Conservation (phyloP, 2,797 vertebrate genomes). For the Gallinago stenura region DNA sequence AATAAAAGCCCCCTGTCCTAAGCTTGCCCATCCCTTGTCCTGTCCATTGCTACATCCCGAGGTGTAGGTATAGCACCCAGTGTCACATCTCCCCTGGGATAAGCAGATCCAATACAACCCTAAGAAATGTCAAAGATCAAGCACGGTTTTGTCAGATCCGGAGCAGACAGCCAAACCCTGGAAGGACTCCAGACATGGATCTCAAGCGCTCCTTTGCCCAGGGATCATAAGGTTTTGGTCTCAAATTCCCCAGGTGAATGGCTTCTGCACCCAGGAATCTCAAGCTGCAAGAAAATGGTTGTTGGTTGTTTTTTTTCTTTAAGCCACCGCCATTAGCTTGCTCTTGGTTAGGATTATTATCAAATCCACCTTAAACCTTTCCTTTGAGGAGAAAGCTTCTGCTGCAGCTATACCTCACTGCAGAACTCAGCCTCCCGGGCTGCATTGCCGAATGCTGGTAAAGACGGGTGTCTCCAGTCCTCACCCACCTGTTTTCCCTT, state of each 20-base stretch:
- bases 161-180: not conserved
- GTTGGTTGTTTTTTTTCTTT: not conserved
- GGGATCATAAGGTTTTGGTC: not conserved
- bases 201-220: not conserved
- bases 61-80: not conserved
- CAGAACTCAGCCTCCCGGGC: not conserved
- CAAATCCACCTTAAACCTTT: conserved; percentile 5
- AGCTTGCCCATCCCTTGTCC: not conserved
- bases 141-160: not conserved
- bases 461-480: not conserved
- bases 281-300: not conserved
- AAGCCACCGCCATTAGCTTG: not conserved
- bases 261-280: not conserved
- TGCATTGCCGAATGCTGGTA: not conserved
- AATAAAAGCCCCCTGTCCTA: not conserved
- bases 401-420: not conserved
- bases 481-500: conserved; percentile 31
- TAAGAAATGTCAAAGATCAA: not conserved
- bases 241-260: not conserved
- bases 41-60: not conserved
- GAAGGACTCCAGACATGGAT: not conserved
- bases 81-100: not conserved
- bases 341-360: not conserved
- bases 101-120: not conserved
- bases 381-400: not conserved